Evolutionary conservation across 2,888 invertebrate genomes (phyloP), one percentile per base, ranked within the genome.

Genomic region (Calameuta filiformis): DNA sequence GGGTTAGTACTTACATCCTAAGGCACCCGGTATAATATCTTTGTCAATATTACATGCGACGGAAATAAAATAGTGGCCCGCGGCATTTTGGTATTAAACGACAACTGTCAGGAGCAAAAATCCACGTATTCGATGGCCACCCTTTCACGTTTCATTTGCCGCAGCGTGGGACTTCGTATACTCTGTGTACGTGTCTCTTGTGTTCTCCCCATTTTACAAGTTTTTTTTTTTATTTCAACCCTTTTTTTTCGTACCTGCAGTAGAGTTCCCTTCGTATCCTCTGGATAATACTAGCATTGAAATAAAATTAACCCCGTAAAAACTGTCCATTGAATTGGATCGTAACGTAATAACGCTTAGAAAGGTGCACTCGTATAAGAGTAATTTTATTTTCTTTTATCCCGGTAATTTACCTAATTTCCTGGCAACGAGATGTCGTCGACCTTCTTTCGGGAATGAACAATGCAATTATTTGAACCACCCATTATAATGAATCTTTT

Each of bases 31-130:
- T 78, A 75, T 78, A 78, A 83, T 81, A 77, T 77, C 74, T 79
- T 83, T 81, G 68, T 33, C 56, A 69, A 75, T 75, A 80, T 83
- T 81, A 83, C 79, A 75, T 69, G 69, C 79, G 80, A 79, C 83
- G 76, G 82, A 80, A 76, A 81, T 69, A 81, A 81, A 79, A 68
- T 75, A 69, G 12, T 79, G 69, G 78, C 87, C 81, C 74, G 69
- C 69, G 85, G 87, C 87, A 79, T 80, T 83, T 81, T 75, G 79
- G 77, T 79, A 83, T 85, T 86, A 81, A 83, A 80, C 83, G 83
- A 84, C 85, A 87, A 87, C 84, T 87, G 86, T 85, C 83, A 81
- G 77, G 78, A 77, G 75, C 80, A 80, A 77, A 75, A 76, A 40
- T 35, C 33, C 73, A 73, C 78, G 15, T 34, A 34, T 71, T 23